A percentile compares a stretch with the other conserved stretches of the same genome.
Conservation (phyloP, 2,888 invertebrate genomes). For the Miltochrista miniata region DNA sequence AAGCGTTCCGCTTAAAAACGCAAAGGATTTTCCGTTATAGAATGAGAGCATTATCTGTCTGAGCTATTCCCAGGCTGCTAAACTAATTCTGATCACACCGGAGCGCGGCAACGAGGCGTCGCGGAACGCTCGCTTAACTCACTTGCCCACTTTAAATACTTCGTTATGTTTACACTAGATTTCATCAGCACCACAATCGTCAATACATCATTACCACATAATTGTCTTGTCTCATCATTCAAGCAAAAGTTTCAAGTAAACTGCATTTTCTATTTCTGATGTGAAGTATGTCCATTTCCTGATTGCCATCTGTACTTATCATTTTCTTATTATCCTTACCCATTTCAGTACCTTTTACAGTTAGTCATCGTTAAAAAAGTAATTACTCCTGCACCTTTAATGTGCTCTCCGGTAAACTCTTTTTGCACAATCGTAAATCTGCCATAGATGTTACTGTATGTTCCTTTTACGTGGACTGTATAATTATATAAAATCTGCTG, state of each 20-base stretch:
- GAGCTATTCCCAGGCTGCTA: conserved; percentile 75
- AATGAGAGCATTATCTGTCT: conserved; percentile 71
- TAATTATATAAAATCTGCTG: no score
- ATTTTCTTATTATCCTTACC: no score
- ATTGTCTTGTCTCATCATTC: neutral
- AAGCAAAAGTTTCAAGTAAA: neutral
- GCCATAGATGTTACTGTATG: no score
- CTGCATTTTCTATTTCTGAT: no score
- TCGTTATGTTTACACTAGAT: conserved; percentile 33
- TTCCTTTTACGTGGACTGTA: no score
- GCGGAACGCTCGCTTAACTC: conserved; percentile 17
- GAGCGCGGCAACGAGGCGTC: conserved; percentile 40
- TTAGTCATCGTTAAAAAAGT: no score
- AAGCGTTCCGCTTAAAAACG: conserved; percentile 73
- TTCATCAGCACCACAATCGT: conserved; percentile 29
- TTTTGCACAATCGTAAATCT: no score
- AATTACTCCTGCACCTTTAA: no score
- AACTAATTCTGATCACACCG: conserved; percentile 79
- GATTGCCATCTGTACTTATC: no score
- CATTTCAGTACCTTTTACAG: no score
- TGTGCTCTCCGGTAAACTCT: no score
- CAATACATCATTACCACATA: conserved; percentile 4
- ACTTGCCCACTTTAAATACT: conserved; percentile 41
- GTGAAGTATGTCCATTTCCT: no score
- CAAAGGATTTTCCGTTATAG: conserved; percentile 72